Evolutionary conservation across 2,113 vertebrate species (phyloP), one percentile per base, ranked within the genome.

Genomic region (Lamprotornis superbus): DNA sequence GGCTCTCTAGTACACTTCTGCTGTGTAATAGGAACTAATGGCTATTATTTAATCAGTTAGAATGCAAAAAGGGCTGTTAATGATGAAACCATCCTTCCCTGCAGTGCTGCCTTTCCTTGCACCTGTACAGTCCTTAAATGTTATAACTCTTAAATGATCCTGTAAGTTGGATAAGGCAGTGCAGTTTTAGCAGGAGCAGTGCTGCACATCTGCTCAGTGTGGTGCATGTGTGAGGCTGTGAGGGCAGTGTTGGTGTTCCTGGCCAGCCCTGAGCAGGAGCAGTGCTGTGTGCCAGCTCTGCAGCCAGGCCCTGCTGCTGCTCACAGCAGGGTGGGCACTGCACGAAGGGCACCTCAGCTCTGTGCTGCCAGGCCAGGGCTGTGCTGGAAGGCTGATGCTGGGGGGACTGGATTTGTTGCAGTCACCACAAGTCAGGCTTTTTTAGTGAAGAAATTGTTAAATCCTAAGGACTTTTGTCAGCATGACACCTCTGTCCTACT

Each of bases 181-280:
- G 1, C 23, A 16, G 9, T 28, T 74, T 47, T 10, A 50, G 5
- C 14, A 71, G 39, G 52, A 89, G 3, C 30, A 27, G 21, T 3
- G 4, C 11, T 74, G 50, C 30, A 1, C 5, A 2, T 52, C 1
- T 8, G 13, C 3, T 50, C 21, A 15, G 33, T 4, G 3, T 44
- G 6, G 7, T 2, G 11, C 22, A 0, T 3, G 8, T 22, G 14
- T 47, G 47, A 39, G 85, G 39, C n/a, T 40, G 31, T 5, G 1
- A 11, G 25, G 7, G 5, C 24, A 35, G 27, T 2, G 1, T 17
- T 9, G 9, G 33, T 20, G 15, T 5, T 56, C 33, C 56, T 61
- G 63, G 6, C 15, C 37, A 65, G 3, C 44, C 44, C 31, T 57
- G 42, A 33, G 6, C 22, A 53, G 5, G 18, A 31, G 56, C 10